Conservation (phyloP, 1,140 invertebrate genomes). For the Ruditapes philippinarum region DNA sequence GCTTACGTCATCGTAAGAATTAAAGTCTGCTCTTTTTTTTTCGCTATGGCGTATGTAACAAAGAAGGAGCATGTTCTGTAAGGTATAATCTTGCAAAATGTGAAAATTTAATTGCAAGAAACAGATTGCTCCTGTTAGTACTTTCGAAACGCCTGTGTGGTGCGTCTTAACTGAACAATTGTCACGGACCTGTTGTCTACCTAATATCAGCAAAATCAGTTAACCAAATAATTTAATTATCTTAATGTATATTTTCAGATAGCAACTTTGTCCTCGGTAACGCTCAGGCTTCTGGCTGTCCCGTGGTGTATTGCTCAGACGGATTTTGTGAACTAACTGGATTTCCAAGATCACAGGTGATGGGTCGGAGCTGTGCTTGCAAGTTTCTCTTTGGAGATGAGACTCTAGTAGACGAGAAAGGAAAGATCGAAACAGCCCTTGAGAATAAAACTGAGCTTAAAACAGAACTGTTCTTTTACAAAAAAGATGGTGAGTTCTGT, state of each 20-base stretch:
- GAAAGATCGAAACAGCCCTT: slow-evolving; percentile 95
- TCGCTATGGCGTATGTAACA: too few species aligned
- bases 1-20: too few species aligned
- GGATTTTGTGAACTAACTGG: slow-evolving; percentile 99
- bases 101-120: too few species aligned
- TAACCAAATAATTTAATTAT: too few species aligned
- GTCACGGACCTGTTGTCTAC: too few species aligned
- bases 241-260: slow-evolving; percentile 93
- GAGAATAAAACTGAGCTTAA: slow-evolving; percentile 97
- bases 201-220: too few species aligned
- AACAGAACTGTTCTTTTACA: slow-evolving; percentile 97
- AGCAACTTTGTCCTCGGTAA: slow-evolving; percentile 99
- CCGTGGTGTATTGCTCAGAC: slow-evolving; percentile 99
- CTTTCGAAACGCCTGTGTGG: too few species aligned
- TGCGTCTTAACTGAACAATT: too few species aligned
- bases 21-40: too few species aligned
- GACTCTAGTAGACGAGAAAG: slow-evolving; percentile 95
- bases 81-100: too few species aligned
- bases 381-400: slow-evolving; percentile 97
- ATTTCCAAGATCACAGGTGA: slow-evolving; percentile 94
- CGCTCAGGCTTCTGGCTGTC: slow-evolving; percentile 96
- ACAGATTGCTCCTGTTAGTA: too few species aligned
- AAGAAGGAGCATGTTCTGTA: too few species aligned
- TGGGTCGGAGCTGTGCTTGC: slow-evolving; percentile 97
- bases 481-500: slow-evolving; percentile 97